These are phyloP conservation scores for Myoxocephalus aenaeus DNA, from an alignment of 2,797 vertebrate genomes.

Conservation along the genomic window DNA sequence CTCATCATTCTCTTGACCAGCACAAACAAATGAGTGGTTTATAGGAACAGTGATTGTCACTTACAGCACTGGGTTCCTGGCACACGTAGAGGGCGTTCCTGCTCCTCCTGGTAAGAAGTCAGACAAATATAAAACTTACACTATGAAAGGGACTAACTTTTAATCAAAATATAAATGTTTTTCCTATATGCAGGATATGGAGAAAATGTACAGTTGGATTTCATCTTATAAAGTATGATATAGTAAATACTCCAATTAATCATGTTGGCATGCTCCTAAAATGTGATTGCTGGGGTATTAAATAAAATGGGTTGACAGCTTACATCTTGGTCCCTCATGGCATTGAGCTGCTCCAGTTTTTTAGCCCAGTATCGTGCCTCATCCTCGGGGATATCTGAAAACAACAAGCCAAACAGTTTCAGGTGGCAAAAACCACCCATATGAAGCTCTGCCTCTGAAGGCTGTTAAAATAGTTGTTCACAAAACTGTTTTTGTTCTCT, in stretches of 20 bases:
- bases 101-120: constrained; percentile 88
- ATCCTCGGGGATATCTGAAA: constrained; percentile 96
- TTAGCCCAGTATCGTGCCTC: constrained; percentile 99
- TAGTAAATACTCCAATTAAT: constrained; percentile 31
- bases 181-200: background rate
- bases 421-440: constrained; percentile 35
- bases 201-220: constrained; percentile 18
- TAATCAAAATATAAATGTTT: background rate
- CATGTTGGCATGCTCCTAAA: constrained; percentile 38
- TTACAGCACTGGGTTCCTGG: constrained; percentile 95
- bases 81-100: constrained; percentile 90
- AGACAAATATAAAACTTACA: constrained; percentile 15
- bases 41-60: constrained; percentile 71
- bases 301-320: constrained; percentile 68
- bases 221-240: constrained; percentile 19
- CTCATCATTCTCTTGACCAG: constrained; percentile 47
- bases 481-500: background rate
- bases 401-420: constrained; percentile 51
- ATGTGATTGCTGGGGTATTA: constrained; percentile 37
- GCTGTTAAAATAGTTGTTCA: constrained; percentile 20
- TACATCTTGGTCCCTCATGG: constrained; percentile 98
- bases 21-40: constrained; percentile 41
- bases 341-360: constrained; percentile 97
- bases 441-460: constrained; percentile 6
- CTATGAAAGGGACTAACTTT: constrained; percentile 1